phyloP scores from a whole-genome alignment of 30 jellyfish, hydroid and myxozoan genomes.

The Chironex yamaguchii region DNA sequence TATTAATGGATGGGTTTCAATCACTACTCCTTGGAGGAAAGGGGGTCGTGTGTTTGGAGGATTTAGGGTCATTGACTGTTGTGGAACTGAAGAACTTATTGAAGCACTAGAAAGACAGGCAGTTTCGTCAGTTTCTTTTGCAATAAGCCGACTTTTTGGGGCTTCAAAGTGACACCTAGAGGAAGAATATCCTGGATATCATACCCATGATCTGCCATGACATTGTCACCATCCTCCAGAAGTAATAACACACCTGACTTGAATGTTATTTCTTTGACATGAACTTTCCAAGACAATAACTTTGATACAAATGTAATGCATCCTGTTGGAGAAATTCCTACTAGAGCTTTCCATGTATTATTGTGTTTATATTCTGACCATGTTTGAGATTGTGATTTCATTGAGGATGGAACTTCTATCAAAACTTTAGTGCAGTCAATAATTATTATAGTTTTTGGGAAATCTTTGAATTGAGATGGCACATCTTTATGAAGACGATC shows the following conservation, averaged over 20 bases:
- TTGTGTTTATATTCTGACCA: conserved; percentile 47
- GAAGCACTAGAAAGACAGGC: conserved; percentile 26
- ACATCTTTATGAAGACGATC: conserved; percentile 1
- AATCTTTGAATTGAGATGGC: conserved; percentile 50
- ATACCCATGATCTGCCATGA: conserved; percentile 66
- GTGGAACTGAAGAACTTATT: background rate
- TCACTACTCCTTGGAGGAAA: conserved; percentile 44
- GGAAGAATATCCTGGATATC: conserved; percentile 43
- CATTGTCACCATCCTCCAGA: conserved; percentile 47
- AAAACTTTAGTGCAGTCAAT: conserved; percentile 66
- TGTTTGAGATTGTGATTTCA: conserved; percentile 45
- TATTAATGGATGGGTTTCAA: conserved; percentile 28
- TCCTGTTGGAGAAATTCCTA: conserved; percentile 50
- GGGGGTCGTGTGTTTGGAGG: conserved; percentile 34
- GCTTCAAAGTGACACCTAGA: conserved; percentile 27
- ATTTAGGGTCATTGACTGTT: conserved; percentile 19
- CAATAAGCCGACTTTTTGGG: conserved; percentile 43
- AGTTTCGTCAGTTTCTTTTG: conserved; percentile 61
- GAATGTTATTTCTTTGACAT: conserved; percentile 34
- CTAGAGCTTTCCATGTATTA: conserved; percentile 54
- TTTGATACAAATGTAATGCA: conserved; percentile 27
- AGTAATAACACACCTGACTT: conserved; percentile 23
- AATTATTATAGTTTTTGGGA: conserved; percentile 42
- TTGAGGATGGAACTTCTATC: conserved; percentile 45
- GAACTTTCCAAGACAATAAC: background rate